Evolutionary conservation across 2,888 invertebrate genomes (phyloP).

Genomic region (Apotomis betuletana): DNA sequence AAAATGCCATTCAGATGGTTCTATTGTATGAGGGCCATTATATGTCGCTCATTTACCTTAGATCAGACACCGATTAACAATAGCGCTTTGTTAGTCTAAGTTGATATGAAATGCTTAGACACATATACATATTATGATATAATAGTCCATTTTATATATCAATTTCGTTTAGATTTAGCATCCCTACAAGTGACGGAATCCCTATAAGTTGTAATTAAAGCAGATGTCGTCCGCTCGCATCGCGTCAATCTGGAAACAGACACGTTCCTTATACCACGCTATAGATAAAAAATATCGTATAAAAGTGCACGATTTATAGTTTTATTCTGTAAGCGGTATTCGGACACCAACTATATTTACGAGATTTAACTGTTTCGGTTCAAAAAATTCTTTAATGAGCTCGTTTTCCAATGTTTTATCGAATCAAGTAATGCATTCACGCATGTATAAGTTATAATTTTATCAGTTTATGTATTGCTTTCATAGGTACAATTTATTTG

Average conservation of each 20-base stretch:
- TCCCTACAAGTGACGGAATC: conserved; percentile 1
- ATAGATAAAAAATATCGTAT: too few species aligned
- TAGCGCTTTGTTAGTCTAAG: conserved; percentile 36
- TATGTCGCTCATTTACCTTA: conserved; percentile 67
- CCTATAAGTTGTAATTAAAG: not conserved
- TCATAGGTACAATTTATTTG: too few species aligned
- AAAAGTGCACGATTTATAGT: too few species aligned
- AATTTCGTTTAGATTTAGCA: not conserved
- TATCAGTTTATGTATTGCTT: too few species aligned
- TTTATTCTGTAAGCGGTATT: too few species aligned
- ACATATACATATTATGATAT: not conserved
- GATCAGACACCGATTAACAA: conserved; percentile 50
- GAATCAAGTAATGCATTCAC: too few species aligned
- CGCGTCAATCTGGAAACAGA: not conserved
- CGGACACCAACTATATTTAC: too few species aligned
- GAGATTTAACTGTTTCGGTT: too few species aligned
- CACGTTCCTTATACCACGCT: not conserved
- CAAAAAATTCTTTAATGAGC: too few species aligned
- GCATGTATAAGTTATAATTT: too few species aligned
- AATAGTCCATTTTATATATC: conserved; percentile 2
- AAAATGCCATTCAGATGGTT: conserved; percentile 71
- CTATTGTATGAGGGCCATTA: conserved; percentile 71
- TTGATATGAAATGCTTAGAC: conserved; percentile 25
- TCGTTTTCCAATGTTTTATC: too few species aligned
- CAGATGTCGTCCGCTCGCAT: not conserved